phyloP scores from a whole-genome alignment of 2,113 vertebrate species.

The Pristiophorus japonicus region DNA sequence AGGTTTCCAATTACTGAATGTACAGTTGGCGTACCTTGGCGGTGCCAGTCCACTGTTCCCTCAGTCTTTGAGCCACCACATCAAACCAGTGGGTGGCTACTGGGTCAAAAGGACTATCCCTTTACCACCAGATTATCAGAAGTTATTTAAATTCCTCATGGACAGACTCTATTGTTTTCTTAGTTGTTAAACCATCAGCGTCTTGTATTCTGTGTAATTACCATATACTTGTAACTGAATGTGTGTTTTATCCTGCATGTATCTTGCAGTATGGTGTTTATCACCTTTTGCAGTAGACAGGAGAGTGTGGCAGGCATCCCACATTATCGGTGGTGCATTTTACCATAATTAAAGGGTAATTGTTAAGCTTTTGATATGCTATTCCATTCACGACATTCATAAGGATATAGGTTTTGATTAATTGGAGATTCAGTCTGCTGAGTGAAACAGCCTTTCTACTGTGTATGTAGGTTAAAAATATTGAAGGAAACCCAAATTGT shows the following conservation, averaged over 20 bases:
- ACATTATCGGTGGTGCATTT: not conserved
- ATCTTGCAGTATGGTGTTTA: not conserved
- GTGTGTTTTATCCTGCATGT: not conserved
- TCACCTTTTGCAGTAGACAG: not conserved
- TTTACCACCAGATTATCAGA: not conserved
- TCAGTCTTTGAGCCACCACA: too few relatives aligned
- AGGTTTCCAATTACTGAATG: too few relatives aligned
- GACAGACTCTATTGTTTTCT: too few relatives aligned
- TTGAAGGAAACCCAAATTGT: not conserved
- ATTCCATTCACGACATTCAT: not conserved
- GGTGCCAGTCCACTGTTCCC: too few relatives aligned
- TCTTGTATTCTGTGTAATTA: too few relatives aligned
- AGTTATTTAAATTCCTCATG: too few relatives aligned
- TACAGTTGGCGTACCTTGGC: too few relatives aligned
- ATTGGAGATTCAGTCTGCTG: not conserved
- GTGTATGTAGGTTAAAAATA: not conserved
- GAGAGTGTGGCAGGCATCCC: not conserved
- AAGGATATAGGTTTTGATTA: not conserved
- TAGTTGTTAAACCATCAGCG: too few relatives aligned
- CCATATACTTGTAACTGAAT: not conserved
- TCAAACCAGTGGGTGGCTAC: too few relatives aligned
- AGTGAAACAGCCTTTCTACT: not conserved
- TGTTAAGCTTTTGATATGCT: not conserved
- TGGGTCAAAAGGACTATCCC: too few relatives aligned
- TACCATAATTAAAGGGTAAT: not conserved